Base-by-base conservation (phyloP, 2,888 invertebrate genomes). In the Itoplectis maculator region DNA sequence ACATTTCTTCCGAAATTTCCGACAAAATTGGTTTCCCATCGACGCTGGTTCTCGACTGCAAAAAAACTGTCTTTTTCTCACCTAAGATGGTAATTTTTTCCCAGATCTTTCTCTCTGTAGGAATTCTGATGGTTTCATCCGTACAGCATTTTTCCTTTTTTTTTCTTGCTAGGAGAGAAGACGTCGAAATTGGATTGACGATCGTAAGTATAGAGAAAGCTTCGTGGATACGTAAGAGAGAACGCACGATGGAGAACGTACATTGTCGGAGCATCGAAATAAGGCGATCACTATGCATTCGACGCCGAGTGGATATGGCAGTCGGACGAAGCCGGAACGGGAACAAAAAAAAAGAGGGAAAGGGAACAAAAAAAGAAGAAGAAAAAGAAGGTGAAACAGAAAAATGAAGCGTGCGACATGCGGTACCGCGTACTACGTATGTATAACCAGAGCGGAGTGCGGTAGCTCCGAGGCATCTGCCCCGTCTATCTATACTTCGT, bases 271-370 rank as follows among this genome's bases (percentile, higher is more conserved):
- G 23, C 66, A n/a, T 23, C 85, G 85, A 89, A 90, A 89, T 89
- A 87, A 90, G 89, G 87, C 87, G 83, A 90, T 90, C 89, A 87
- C 89, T 90, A 88, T 90, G 90, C 90, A 88, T 89, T 88, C 87
- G 86, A 86, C 85, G 85, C 81, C 42, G 73, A 68, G 81, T 70
- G 70, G 76, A 82, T 78, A 82, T 51, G 72, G 51, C 47, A 59
- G 68, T 54, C 49, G 73, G 65, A 45, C 59, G 35, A 65, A 77
- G 66, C 54, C 9, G n/a, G 40, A 35, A 42, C 45, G 59, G 29
- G n/a, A n/a, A n/a, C n/a, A n/a, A n/a, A n/a, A n/a, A n/a, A n/a
- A n/a, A n/a, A 29, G 40, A 63, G 35, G 9, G 29, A 54, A 54
- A 56, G 70, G 61, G n/a, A n/a, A n/a, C n/a, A n/a, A n/a, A n/a